These are phyloP conservation scores for Tetanocera ferruginea DNA, from an alignment of 2,888 invertebrate species.

Conservation along the genomic window DNA sequence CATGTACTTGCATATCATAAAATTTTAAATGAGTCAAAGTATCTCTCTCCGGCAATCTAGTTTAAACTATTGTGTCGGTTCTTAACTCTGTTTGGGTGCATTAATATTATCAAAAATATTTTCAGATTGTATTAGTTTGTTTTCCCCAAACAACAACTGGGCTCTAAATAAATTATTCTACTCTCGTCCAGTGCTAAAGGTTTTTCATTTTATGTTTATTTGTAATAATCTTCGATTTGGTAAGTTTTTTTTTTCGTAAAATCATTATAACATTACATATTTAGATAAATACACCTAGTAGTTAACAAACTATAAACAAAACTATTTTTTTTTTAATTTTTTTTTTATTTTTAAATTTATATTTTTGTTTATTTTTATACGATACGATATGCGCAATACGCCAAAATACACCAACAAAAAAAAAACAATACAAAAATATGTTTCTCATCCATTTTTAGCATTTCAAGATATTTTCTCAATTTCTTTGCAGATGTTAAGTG, in stretches of 20 bases:
- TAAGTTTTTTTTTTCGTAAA: slow-evolving; percentile 34
- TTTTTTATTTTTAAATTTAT: slow-evolving; percentile 21
- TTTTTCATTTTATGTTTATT: background rate
- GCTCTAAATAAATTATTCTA: no score
- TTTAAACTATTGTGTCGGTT: no score
- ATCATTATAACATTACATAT: slow-evolving; percentile 39
- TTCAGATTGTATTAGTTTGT: no score
- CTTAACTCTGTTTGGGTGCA: no score
- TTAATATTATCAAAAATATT: background rate
- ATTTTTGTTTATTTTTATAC: background rate
- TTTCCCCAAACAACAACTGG: no score
- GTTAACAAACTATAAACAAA: slow-evolving; percentile 22
- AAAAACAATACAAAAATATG: background rate
- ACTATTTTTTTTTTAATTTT: background rate
- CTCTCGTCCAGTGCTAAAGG: no score
- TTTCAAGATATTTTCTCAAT: background rate
- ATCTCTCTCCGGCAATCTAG: no score
- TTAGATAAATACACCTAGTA: slow-evolving; percentile 27
- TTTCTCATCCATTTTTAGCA: background rate
- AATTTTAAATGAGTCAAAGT: no score
- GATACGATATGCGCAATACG: slow-evolving; percentile 34
- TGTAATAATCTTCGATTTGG: background rate
- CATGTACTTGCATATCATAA: no score
- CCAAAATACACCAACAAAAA: slow-evolving; percentile 25
- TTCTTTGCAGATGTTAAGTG: slow-evolving; percentile 1